Evolutionary conservation across 2,797 vertebrate species (phyloP), one percentile per base, ranked within the genome.

Genomic region (Notoglanidium macrostoma): DNA sequence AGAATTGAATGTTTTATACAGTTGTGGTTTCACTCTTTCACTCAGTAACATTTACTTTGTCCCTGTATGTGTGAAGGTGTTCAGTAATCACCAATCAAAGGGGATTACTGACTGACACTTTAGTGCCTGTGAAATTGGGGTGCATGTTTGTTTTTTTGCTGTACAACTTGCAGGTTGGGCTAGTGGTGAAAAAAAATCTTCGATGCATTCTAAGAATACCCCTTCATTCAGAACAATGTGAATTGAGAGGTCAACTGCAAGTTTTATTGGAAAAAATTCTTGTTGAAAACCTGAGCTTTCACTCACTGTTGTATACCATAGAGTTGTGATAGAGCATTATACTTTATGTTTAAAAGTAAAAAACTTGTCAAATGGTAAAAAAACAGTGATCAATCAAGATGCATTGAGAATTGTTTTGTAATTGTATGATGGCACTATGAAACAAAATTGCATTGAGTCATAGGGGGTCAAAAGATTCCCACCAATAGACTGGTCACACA

Each of bases 11-110:
- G 80, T 88, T 88, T 84, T 73, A 83, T 83, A 86, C 86, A 61
- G 70, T 82, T 83, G 82, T 84, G n/a, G 82, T 29, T 87, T 79
- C 54, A 44, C 46, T 88, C 87, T 88, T 84, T 85, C 83, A 61
- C 83, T 55, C 74, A 65, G 83, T 85, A 85, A 85, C 77, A 84
- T 89, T 89, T 84, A 77, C 79, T 84, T 84, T 84, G 77, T 85
- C 46, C 9, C n/a, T 51, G 54, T 46, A 65, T 90, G 74, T 90
- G 84, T 89, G 29, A 78, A 83, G 85, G 83, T 51, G 57, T 83
- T 83, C 74, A 87, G 85, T 85, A 85, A 85, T 86, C 83, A 86
- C 49, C 79, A 84, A 78, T 72, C 10, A 83, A 82, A 74, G n/a
- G 54, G 68, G 23, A 83, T 51, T 40, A 87, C 14, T 44, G 67